phyloP scores from a whole-genome alignment of 2,888 invertebrate species.

The Pachymerium ferrugineum region DNA sequence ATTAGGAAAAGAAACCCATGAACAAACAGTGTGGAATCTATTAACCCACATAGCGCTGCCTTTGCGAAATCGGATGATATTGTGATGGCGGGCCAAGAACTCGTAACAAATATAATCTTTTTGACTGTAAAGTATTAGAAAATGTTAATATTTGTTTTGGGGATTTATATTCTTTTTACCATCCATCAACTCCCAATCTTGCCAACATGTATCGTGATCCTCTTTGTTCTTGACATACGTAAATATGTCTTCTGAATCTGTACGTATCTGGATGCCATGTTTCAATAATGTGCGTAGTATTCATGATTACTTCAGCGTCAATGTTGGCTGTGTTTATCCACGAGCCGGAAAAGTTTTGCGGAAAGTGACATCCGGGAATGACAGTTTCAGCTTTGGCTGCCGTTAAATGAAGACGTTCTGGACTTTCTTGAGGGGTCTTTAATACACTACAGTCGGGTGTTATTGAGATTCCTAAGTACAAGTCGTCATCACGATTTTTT shows the following conservation, averaged over 20 bases:
- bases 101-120: constrained; percentile 97
- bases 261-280: constrained; percentile 91
- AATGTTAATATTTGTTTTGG: not conserved
- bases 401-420: constrained; percentile 76
- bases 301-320: constrained; percentile 87
- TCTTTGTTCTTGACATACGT: constrained; percentile 87
- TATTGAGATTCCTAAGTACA: constrained; percentile 85
- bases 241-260: constrained; percentile 71
- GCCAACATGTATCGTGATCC: constrained; percentile 94
- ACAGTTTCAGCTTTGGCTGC: constrained; percentile 82
- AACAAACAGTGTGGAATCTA: constrained; percentile 86
- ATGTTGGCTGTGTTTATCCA: constrained; percentile 98
- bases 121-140: constrained; percentile 60
- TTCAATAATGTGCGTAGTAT: constrained; percentile 94
- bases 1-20: constrained; percentile 87
- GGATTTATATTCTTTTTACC: constrained; percentile 51
- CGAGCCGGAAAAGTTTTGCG: constrained; percentile 86
- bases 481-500: constrained; percentile 87
- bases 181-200: constrained; percentile 89
- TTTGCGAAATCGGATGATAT: constrained; percentile 74
- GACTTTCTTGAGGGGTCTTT: constrained; percentile 88
- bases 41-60: constrained; percentile 74
- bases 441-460: constrained; percentile 89
- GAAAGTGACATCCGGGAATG: constrained; percentile 82
- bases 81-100: constrained; percentile 91